Conservation (phyloP, 2,888 invertebrate species). For the Atrina japonica region DNA sequence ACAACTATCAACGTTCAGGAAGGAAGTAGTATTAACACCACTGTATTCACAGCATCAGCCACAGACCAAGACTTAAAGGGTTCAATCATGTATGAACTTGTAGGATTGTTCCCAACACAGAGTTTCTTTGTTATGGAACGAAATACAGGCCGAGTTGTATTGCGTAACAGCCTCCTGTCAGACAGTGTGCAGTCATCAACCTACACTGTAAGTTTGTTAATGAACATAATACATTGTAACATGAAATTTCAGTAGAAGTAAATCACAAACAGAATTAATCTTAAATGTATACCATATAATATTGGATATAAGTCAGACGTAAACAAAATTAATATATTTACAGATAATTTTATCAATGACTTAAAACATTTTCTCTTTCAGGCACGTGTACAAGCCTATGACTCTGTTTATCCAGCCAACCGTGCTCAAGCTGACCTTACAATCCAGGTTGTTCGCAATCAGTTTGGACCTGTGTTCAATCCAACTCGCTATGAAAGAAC, state of each 20-base stretch:
- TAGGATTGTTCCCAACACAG: slow-evolving; percentile 63
- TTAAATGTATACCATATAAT: no score
- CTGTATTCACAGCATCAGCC: slow-evolving; percentile 61
- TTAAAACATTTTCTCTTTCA: slow-evolving; percentile 38
- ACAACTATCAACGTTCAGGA: slow-evolving; percentile 60
- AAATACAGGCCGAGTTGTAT: slow-evolving; percentile 53
- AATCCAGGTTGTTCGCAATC: slow-evolving; percentile 62
- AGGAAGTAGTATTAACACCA: slow-evolving; percentile 53
- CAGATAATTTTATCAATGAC: no score
- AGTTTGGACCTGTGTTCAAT: slow-evolving; percentile 61
- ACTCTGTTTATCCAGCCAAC: slow-evolving; percentile 58
- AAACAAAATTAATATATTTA: no score
- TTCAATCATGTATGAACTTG: slow-evolving; percentile 55
- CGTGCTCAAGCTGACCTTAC: slow-evolving; percentile 52
- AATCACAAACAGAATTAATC: no score
- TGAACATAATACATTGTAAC: no score
- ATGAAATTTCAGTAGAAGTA: no score
- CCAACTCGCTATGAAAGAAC: slow-evolving; percentile 51
- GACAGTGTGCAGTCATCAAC: slow-evolving; percentile 59
- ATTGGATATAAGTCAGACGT: no score
- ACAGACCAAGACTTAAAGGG: slow-evolving; percentile 65
- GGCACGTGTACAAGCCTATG: slow-evolving; percentile 63
- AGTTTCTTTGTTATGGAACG: slow-evolving; percentile 63
- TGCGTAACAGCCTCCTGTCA: slow-evolving; percentile 62
- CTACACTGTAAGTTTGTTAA: slow-evolving; percentile 75